Evolutionary conservation across 2,888 invertebrate genomes (phyloP).

Genomic region (Cephus nigrinus): DNA sequence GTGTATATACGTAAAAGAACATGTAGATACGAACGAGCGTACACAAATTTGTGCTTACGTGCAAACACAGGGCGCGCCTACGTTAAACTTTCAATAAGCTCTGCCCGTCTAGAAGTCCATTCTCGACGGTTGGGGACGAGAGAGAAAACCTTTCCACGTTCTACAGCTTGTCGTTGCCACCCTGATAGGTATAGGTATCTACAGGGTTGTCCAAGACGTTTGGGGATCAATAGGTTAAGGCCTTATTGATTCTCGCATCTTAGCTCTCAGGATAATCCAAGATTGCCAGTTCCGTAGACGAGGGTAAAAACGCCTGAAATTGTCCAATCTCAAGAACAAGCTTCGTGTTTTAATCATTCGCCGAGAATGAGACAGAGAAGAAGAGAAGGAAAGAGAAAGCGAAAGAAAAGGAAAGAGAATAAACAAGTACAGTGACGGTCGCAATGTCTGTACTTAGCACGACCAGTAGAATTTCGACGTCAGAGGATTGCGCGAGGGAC

Average conservation of each 20-base stretch:
- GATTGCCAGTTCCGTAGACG: not conserved
- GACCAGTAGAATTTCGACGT: not conserved
- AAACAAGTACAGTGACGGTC: not conserved
- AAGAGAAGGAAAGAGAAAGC: not conserved
- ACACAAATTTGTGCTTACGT: not conserved
- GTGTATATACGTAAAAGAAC: not conserved
- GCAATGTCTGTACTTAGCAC: not conserved
- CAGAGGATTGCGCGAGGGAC: not conserved
- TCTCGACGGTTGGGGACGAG: not conserved
- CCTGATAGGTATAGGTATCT: not conserved
- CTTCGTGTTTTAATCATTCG: not conserved
- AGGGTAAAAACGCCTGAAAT: not conserved
- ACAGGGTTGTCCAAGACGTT: not conserved
- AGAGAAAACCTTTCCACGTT: not conserved
- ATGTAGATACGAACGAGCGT: not conserved
- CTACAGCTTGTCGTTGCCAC: not conserved
- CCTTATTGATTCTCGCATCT: constrained; percentile 37
- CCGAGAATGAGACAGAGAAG: not conserved
- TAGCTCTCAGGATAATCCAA: not conserved
- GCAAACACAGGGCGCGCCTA: not conserved
- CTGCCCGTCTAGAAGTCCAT: not conserved
- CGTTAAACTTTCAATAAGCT: constrained; percentile 4
- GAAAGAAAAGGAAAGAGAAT: not conserved
- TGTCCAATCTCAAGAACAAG: not conserved
- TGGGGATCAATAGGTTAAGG: constrained; percentile 40